Conservation (phyloP, 2,797 vertebrate genomes). For the Poecilia gillii region DNA sequence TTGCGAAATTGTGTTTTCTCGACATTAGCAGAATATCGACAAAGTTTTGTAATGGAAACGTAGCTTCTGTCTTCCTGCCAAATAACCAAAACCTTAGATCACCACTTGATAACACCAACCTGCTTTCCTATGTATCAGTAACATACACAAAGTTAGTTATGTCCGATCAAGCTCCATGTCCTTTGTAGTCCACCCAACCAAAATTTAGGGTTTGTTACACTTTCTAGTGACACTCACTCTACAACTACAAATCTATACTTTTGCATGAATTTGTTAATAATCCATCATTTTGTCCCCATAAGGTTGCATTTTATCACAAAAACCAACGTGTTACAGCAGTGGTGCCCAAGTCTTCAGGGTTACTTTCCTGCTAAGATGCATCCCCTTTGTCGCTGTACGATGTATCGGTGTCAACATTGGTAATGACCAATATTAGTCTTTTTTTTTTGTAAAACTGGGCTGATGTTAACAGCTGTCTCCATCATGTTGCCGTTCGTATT, state of each 20-base stretch:
- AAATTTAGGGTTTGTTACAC: background rate
- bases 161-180: background rate
- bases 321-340: background rate
- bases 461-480: no score
- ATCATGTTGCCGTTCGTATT: no score
- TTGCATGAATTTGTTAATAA: background rate
- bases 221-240: background rate
- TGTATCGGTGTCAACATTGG: no score
- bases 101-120: background rate
- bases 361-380: background rate
- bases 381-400: background rate
- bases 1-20: no score
- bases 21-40: no score
- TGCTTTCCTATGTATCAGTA: background rate
- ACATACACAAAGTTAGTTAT: background rate
- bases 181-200: background rate
- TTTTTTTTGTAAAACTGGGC: no score
- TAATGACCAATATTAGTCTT: no score
- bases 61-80: background rate
- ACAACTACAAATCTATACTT: background rate
- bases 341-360: background rate
- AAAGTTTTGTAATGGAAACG: no score
- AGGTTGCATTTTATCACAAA: background rate
- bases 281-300: background rate
- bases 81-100: background rate